Percentiles rank a stretch among this genome's conserved stretches.
These are phyloP conservation scores for Dioctria linearis DNA, from an alignment of 2,888 invertebrate genomes.

Conservation along the genomic window DNA sequence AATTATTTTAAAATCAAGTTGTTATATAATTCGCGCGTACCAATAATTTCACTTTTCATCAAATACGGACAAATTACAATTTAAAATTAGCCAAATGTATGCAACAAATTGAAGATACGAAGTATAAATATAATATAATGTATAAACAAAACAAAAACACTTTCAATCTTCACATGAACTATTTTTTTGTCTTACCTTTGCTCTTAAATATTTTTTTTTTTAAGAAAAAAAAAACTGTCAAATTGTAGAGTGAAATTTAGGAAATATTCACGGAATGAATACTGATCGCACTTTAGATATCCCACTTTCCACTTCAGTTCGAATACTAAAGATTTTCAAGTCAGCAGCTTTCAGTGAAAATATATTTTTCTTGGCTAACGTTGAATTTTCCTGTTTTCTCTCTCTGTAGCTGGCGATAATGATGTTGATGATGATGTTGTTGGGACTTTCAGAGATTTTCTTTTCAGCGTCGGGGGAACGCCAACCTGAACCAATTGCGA, in stretches of 20 bases:
- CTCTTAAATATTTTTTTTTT: neutral
- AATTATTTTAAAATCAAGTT: neutral
- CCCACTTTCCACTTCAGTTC: constrained; percentile 48
- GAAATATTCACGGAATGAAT: constrained; percentile 31
- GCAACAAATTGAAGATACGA: too few relatives aligned
- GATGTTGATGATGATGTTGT: neutral
- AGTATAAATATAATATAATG: too few relatives aligned
- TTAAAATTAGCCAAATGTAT: too few relatives aligned
- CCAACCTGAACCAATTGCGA: constrained; percentile 35
- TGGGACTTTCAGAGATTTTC: neutral
- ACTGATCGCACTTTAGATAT: constrained; percentile 41
- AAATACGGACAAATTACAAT: neutral
- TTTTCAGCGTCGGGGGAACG: constrained; percentile 22
- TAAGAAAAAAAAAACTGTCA: constrained; percentile 8
- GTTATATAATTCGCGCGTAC: constrained; percentile 14
- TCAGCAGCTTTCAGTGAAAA: constrained; percentile 27
- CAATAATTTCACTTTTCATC: constrained; percentile 21
- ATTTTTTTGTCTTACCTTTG: constrained; percentile 11
- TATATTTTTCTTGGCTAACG: constrained; percentile 42
- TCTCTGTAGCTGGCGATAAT: constrained; percentile 4
- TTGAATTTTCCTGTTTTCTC: constrained; percentile 39
- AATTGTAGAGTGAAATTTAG: constrained; percentile 6
- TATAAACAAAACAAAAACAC: neutral
- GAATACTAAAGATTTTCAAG: constrained; percentile 48
- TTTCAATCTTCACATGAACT: neutral